Base-by-base conservation (phyloP, 2,888 invertebrate species). In the Nemoura dubitans region DNA sequence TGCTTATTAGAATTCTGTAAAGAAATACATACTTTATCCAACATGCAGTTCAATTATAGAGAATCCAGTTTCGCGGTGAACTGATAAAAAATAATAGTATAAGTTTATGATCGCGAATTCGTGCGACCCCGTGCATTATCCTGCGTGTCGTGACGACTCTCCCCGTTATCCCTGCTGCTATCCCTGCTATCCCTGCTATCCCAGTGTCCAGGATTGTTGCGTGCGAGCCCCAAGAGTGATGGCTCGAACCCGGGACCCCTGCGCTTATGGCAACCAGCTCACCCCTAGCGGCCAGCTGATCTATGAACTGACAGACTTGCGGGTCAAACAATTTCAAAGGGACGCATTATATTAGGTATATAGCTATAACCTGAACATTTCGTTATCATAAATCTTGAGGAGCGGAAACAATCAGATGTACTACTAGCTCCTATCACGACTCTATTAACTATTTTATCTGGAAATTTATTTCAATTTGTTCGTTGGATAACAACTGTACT, bases 171-270 rank as follows among this genome's bases (percentile, higher is more conserved):
- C 36, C 36, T 10, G 36, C 36, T n/a, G n/a, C 10, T 36, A 6
- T 10, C 10, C 36, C 36, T 6, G 36, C 10, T 36, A 36, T 36
- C 36, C 36, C 36, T 10, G 36, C 10, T 36, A 36, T 36, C 36
- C 36, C 36, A 3, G 36, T 14, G 78, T 78, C 10, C 21, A 6
- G 7, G n/a, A 28, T 1, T 26, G 78, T 28, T 28, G 27, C 28
- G 78, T 27, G 78, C 78, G 27, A 6, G 1, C 78, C 27, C 78
- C 28, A 26, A 78, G 78, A 78, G 7, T 25, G 78, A 78, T 78
- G 78, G 78, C 28, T 59, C 78, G 78, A 78, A 78, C 78, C 27
- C 78, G 25, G 78, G 26, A 78, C 78, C 26, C 78, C n/a, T 26
- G 28, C 7, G n/a, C n/a, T n/a, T n/a, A 78, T 76, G 5, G 36